Evolutionary conservation across 23 tunicate genomes (phyloP).

Genomic region (Ascidia mentula): DNA sequence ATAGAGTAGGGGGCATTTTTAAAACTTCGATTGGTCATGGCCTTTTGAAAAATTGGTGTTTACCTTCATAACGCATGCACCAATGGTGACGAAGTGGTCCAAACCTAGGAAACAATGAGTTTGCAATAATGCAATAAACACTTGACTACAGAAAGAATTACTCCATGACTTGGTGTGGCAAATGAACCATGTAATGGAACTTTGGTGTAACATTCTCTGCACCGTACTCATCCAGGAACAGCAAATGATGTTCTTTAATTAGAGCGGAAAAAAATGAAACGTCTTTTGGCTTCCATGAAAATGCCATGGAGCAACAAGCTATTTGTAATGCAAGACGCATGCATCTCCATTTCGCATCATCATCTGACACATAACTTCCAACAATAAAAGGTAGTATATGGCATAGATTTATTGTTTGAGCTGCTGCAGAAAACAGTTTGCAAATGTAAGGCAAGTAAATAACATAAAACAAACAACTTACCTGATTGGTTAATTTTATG

Average conservation of each 20-base stretch:
- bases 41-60: slow-evolving; percentile 13
- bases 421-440: too few species aligned
- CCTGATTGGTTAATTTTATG: slow-evolving; percentile 23
- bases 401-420: slow-evolving; percentile 16
- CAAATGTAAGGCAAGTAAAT: too few species aligned
- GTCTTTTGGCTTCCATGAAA: neutral
- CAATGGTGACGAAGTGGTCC: slow-evolving; percentile 18
- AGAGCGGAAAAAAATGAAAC: slow-evolving; percentile 1
- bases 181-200: slow-evolving; percentile 13
- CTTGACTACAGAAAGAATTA: too few species aligned
- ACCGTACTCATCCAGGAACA: slow-evolving; percentile 3
- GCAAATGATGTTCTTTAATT: slow-evolving; percentile 9
- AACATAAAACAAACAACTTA: neutral
- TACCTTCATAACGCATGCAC: slow-evolving; percentile 9
- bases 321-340: neutral
- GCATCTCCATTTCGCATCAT: slow-evolving; percentile 8
- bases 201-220: slow-evolving; percentile 1
- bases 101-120: too few species aligned
- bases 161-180: slow-evolving; percentile 6
- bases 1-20: neutral
- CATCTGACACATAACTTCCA: neutral
- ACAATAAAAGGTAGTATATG: slow-evolving; percentile 6
- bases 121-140: too few species aligned
- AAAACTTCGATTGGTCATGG: slow-evolving; percentile 15
- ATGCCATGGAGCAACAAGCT: neutral